phyloP scores from a whole-genome alignment of 2,113 vertebrate species.

The Kryptolebias marmoratus region DNA sequence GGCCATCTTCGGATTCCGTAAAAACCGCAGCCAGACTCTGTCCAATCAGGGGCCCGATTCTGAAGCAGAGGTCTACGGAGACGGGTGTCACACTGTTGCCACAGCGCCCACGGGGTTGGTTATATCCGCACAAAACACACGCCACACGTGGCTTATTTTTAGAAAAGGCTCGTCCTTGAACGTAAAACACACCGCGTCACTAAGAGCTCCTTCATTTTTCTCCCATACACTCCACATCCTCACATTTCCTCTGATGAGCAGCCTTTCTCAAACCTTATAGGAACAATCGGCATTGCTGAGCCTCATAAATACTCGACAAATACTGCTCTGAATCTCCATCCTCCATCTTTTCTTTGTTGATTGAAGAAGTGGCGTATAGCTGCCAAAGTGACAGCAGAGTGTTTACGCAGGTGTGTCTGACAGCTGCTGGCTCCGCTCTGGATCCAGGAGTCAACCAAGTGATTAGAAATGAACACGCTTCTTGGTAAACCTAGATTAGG shows the following conservation, averaged over 20 bases:
- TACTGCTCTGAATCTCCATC: slow-evolving; percentile 33
- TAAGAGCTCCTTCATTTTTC: not conserved
- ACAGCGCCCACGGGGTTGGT: slow-evolving; percentile 74
- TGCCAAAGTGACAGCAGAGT: slow-evolving; percentile 38
- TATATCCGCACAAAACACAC: not conserved
- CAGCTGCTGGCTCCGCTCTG: slow-evolving; percentile 48
- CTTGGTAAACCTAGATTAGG: slow-evolving; percentile 45
- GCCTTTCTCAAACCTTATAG: not conserved
- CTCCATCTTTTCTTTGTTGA: slow-evolving; percentile 34
- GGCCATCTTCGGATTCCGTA: slow-evolving; percentile 80
- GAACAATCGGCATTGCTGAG: slow-evolving; percentile 12
- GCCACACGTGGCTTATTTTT: not conserved
- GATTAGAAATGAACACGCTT: slow-evolving; percentile 48
- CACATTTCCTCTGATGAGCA: slow-evolving; percentile 8
- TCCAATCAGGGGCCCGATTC: slow-evolving; percentile 67
- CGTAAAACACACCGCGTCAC: not conserved
- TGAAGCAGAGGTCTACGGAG: slow-evolving; percentile 62
- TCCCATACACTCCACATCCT: not conserved
- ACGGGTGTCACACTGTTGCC: slow-evolving; percentile 70
- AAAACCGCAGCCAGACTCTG: slow-evolving; percentile 72
- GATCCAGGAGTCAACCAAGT: slow-evolving; percentile 34
- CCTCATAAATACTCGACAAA: slow-evolving; percentile 37
- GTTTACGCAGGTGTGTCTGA: slow-evolving; percentile 64
- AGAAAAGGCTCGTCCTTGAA: slow-evolving; percentile 31
- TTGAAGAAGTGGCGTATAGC: slow-evolving; percentile 29